A percentile compares a stretch with the other conserved stretches of the same genome.
Conservation (phyloP, 2,797 vertebrate genomes). For the Characodon lateralis region DNA sequence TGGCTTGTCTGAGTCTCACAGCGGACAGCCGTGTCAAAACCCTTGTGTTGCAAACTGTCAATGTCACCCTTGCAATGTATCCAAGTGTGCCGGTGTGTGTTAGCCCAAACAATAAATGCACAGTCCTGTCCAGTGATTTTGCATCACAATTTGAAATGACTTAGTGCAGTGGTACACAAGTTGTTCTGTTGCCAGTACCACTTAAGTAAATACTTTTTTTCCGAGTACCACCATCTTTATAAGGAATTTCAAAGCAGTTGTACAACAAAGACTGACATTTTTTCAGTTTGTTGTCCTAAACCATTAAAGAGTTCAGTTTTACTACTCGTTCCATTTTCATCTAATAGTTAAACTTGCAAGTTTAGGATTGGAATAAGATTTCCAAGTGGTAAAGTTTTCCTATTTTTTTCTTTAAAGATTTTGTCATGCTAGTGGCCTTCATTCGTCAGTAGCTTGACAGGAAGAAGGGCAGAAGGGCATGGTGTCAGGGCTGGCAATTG, state of each 20-base stretch:
- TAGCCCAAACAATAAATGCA: background rate
- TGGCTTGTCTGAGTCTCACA: constrained; percentile 10
- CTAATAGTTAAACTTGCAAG: background rate
- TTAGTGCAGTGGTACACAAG: background rate
- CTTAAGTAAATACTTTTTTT: background rate
- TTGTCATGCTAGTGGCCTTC: no score
- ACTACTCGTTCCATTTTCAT: background rate
- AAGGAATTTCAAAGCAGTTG: background rate
- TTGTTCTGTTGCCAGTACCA: background rate
- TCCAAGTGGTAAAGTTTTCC: background rate
- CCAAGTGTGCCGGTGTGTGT: constrained; percentile 23
- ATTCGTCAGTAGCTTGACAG: background rate
- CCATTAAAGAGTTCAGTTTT: background rate
- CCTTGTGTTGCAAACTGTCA: constrained; percentile 30
- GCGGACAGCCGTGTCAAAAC: constrained; percentile 30
- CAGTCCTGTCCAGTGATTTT: constrained; percentile 5
- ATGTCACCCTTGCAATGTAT: constrained; percentile 17
- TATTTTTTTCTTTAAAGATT: no score
- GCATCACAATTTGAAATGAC: constrained; percentile 25
- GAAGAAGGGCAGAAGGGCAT: background rate
- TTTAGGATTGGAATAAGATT: background rate
- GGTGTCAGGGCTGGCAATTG: background rate
- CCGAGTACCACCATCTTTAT: no score
- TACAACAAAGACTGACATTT: background rate
- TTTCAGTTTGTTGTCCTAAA: background rate